phyloP scores from a whole-genome alignment of 2,888 invertebrate species.

The Conomelus anceps region DNA sequence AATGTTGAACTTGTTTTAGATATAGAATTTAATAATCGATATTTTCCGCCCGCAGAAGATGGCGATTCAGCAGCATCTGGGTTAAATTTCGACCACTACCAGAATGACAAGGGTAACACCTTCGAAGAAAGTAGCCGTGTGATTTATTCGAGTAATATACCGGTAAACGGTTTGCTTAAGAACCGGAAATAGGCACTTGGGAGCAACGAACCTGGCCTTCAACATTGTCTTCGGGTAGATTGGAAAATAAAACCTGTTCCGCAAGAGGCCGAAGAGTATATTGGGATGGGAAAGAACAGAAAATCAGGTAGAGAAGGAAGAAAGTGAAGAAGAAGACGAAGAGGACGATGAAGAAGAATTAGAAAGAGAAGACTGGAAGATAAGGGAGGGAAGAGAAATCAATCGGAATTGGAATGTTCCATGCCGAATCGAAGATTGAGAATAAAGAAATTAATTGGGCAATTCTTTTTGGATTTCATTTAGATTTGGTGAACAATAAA shows the following conservation, averaged over 20 bases:
- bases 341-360: not conserved
- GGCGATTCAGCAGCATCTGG: not conserved
- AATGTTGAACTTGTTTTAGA: not conserved
- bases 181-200: not conserved
- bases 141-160: not conserved
- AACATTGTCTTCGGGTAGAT: not conserved
- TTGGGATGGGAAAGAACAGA: no score
- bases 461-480: not conserved
- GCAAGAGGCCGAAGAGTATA: no score
- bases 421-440: not conserved
- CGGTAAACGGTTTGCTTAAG: not conserved
- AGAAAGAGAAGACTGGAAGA: no score
- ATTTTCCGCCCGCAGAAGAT: not conserved
- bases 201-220: not conserved
- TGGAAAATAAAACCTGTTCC: not conserved
- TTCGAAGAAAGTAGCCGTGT: not conserved
- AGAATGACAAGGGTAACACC: not conserved
- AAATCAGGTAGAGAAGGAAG: not conserved
- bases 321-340: not conserved
- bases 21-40: not conserved
- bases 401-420: not conserved
- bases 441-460: not conserved
- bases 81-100: not conserved
- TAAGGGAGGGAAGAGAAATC: not conserved
- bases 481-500: not conserved